Evolutionary conservation across 2,888 invertebrate genomes (phyloP), one percentile per base, ranked within the genome.

Genomic region (Lomographa bimaculata): DNA sequence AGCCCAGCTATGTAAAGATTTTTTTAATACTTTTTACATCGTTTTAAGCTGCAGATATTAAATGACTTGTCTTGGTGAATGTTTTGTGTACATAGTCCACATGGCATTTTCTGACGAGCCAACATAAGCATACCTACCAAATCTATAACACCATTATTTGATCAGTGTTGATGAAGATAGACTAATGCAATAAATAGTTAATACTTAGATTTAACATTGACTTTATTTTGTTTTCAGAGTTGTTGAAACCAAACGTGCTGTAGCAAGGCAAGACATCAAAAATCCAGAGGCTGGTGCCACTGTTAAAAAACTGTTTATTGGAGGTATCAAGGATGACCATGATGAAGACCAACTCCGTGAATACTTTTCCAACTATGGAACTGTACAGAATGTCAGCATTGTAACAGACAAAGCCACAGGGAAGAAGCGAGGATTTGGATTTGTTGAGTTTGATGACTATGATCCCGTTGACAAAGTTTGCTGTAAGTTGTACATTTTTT

Each of bases 381-480:
- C 89, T 47, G 95, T 98, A 38, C 92, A 95, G 34, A 94, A 94
- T 43, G 94, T 97, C 21, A 96, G 96, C 60, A 94, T 98, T 64
- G 97, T 98, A 1, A 95, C 95, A 5, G 98, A 98, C 70, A 98
- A 98, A 64, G 95, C 95, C 46, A 96, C 96, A 0, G 97, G 97
- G 34, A 98, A 98, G 79, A 97, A 96, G 60, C 92, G 98, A 60
- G 98, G 98, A 2, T 99, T 98, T 79, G 98, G 97, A 11, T 99
- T 98, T 76, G 95, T 99, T 18, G 97, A 98, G 76, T 99, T 97
- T 76, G 97, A 98, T 69, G 98, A 99, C 75, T 97, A 98, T 70
- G 98, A 99, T 81, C 95, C 97, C 2, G 98, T 98, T 38, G 98
- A 98, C 76, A 98, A 98, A 91, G 95, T 97, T 74, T 96, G 97